Evolutionary conservation across 2,113 vertebrate genomes (phyloP).

Genomic region (Dissostichus mawsoni): DNA sequence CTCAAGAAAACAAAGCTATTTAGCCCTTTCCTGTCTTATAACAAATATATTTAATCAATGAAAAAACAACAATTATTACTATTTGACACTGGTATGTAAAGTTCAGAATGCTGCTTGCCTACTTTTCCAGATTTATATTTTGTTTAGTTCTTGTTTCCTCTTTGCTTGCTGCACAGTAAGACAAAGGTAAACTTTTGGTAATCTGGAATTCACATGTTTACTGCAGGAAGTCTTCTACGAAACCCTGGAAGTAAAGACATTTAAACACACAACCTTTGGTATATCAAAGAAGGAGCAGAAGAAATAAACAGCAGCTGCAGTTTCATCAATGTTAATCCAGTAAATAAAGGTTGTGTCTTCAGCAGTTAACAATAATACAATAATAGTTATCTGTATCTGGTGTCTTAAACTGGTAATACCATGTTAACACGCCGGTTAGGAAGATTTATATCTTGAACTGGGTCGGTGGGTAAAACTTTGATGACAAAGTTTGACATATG

Average conservation of each 20-base stretch:
- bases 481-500: conserved; percentile 26
- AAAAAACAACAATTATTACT: conserved; percentile 1
- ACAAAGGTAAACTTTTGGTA: conserved; percentile 41
- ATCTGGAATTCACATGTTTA: conserved; percentile 54
- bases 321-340: conserved; percentile 40
- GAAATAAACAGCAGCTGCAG: conserved; percentile 58
- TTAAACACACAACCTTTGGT: conserved; percentile 27
- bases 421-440: conserved; percentile 37
- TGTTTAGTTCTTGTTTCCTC: conserved; percentile 24
- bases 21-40: conserved; percentile 19
- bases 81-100: neutral
- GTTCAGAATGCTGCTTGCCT: neutral
- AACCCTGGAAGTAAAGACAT: conserved; percentile 48
- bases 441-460: conserved; percentile 42
- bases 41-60: neutral
- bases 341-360: conserved; percentile 41
- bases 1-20: conserved; percentile 53
- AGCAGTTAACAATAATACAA: conserved; percentile 18
- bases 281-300: conserved; percentile 42
- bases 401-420: conserved; percentile 32
- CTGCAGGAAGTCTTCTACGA: conserved; percentile 8
- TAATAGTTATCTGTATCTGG: conserved; percentile 23
- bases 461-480: conserved; percentile 23
- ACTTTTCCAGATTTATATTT: conserved; percentile 25
- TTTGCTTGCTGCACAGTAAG: conserved; percentile 2